Base-by-base conservation (phyloP, 2,113 vertebrate species). In the Bos javanicus region DNA sequence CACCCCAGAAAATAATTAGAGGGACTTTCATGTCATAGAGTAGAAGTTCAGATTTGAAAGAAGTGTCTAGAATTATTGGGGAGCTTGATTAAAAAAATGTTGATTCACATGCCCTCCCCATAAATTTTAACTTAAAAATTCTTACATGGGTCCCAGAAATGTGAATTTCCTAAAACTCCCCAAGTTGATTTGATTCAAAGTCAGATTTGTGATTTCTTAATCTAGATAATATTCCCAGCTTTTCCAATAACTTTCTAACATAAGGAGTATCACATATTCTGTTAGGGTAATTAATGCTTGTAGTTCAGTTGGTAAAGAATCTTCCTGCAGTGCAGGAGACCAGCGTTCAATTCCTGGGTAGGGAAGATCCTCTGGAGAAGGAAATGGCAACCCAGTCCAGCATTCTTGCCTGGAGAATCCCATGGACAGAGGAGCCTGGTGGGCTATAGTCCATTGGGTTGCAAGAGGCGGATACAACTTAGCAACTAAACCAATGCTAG, bases 111-210 rank as follows among this genome's bases (percentile, higher is more conserved):
- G 15, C 1, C 14, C 39, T 54, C 39, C 5, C 28, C 33, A 48
- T 26, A 80, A 60, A 59, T 80, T 80, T 91, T 62, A 43, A 83
- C 71, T 94, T 84, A 74, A 6, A 90, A 87, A 90, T 95, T 59
- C 28, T 76, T 90, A 83, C 21, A 16, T 21, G 2, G 30, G 19
- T 87, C 60, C 17, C 46, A 96, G 16, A 88, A 93, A 96, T 78
- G 26, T 74, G 36, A 91, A 54, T 67, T 36, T 71, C 54, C 97
- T 90, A 90, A 85, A 86, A 50, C 11, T 81, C 7, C 67, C 60
- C 6, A 17, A 52, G n/a, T n/a, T 67, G 28, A 74, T 95, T 96
- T 97, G 56, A 92, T 85, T 94, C 43, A 96, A 91, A 84, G 64
- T 93, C 36, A 82, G 54, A 92, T 62, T 88, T 82, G 11, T 87